Evolutionary conservation across 2,888 invertebrate species (phyloP).

Genomic region (Ophion ellenae): DNA sequence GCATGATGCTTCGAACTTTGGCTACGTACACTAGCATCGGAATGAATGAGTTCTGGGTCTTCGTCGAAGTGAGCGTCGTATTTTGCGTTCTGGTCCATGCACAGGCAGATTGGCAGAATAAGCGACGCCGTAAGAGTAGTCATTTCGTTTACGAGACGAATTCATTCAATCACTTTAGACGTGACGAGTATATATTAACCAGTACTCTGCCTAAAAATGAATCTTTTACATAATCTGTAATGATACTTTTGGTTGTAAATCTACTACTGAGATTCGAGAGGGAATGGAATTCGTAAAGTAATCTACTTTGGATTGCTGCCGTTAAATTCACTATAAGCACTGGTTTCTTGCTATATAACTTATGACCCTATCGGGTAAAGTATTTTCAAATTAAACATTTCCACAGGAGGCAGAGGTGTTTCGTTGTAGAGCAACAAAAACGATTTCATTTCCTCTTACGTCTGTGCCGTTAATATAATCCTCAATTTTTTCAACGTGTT

Average conservation of each 20-base stretch:
- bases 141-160: neutral
- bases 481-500: too few relatives aligned
- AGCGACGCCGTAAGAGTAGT: neutral
- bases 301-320: too few relatives aligned
- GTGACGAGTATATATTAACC: neutral
- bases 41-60: conserved; percentile 60
- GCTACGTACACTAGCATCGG: conserved; percentile 34
- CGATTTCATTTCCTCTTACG: too few relatives aligned
- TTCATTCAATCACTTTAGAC: neutral
- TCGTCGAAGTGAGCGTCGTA: conserved; percentile 23
- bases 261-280: neutral
- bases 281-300: too few relatives aligned
- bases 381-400: too few relatives aligned
- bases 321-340: too few relatives aligned
- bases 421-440: too few relatives aligned
- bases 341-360: too few relatives aligned
- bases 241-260: too few relatives aligned
- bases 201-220: neutral
- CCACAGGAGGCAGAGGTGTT: too few relatives aligned
- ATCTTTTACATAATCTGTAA: neutral
- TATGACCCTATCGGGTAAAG: too few relatives aligned
- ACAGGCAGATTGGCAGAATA: conserved; percentile 7
- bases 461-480: too few relatives aligned
- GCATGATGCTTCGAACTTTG: conserved; percentile 51
- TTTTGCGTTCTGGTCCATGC: neutral